These are phyloP conservation scores for Tragelaphus scriptus DNA, from an alignment of 2,113 vertebrate species.

Conservation along the genomic window DNA sequence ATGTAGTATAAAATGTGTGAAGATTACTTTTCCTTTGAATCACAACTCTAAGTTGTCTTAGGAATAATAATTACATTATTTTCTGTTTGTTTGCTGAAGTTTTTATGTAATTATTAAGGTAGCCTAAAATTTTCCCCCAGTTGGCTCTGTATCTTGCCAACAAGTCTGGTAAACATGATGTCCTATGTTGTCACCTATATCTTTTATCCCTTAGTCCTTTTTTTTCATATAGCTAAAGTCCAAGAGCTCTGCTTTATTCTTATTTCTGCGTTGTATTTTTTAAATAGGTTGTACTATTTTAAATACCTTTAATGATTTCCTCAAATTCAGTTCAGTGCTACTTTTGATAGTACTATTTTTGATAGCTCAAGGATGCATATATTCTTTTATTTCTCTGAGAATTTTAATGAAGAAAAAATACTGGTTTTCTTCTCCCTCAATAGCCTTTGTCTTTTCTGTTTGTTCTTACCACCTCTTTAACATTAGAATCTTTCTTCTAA, in stretches of 20 bases:
- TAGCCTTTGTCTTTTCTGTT: not conserved
- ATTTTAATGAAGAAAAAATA: not conserved
- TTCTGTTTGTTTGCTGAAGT: not conserved
- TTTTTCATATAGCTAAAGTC: not conserved
- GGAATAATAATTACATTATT: not conserved
- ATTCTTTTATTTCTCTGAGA: not conserved
- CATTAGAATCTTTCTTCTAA: not conserved
- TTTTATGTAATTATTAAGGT: not conserved
- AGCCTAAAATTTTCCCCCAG: not conserved
- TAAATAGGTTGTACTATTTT: not conserved
- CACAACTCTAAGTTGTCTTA: not conserved
- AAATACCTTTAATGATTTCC: not conserved
- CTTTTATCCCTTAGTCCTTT: not conserved
- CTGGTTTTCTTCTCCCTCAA: not conserved
- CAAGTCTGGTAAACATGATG: not conserved
- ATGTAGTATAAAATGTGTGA: not conserved
- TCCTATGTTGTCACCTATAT: not conserved
- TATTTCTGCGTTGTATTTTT: not conserved
- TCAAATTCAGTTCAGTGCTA: not conserved
- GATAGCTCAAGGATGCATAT: not conserved
- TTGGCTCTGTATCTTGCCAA: not conserved
- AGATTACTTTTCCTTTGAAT: not conserved
- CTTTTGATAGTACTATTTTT: not conserved
- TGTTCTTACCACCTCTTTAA: not conserved
- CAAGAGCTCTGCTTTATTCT: not conserved